Evolutionary conservation across 2,797 vertebrate species (phyloP).

Genomic region (Lepilemur ruficaudatus): DNA sequence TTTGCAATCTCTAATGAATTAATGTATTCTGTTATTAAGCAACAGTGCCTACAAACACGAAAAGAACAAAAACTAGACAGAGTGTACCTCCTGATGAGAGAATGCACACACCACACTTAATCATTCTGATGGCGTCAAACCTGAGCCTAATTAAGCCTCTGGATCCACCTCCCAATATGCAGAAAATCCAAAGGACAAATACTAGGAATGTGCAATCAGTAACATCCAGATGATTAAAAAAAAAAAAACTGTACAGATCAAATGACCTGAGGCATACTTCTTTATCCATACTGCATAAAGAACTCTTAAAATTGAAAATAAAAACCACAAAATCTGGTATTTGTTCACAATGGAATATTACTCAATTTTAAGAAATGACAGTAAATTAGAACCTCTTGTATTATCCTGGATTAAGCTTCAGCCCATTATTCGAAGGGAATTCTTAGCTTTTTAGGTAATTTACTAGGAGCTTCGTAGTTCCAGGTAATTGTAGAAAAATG

Average conservation of each 20-base stretch:
- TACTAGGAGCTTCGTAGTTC: not conserved
- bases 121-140: not conserved
- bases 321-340: not conserved
- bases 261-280: not conserved
- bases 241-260: not conserved
- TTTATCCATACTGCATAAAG: not conserved
- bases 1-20: not conserved
- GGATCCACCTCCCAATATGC: not conserved
- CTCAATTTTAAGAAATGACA: too few species aligned
- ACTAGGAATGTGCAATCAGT: not conserved
- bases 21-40: not conserved
- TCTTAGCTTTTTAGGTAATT: constrained; percentile 29
- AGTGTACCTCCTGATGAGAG: not conserved
- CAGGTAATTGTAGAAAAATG: not conserved
- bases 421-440: too few species aligned
- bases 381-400: too few species aligned
- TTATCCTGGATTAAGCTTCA: too few species aligned
- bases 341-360: too few species aligned
- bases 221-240: not conserved
- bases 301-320: not conserved
- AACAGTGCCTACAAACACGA: not conserved
- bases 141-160: not conserved
- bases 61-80: not conserved
- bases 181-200: not conserved
- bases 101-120: not conserved